Base-by-base conservation (phyloP, 2,888 invertebrate genomes). In the Pedicia rivosa region DNA sequence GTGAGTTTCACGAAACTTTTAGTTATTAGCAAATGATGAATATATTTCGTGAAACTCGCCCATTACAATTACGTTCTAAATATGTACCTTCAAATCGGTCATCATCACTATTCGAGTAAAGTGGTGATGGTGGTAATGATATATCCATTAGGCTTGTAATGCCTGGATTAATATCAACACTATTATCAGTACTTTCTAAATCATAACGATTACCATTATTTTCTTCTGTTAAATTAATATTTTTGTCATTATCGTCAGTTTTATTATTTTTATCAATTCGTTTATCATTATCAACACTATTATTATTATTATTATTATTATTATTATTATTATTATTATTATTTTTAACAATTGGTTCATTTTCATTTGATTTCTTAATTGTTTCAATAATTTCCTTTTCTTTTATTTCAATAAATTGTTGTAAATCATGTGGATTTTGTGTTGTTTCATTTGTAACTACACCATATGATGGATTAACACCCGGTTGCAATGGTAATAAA, bases 401-500 rank as follows among this genome's bases (percentile, higher is more conserved):
- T n/a, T n/a, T n/a, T n/a, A n/a, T n/a, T n/a, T n/a, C n/a, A n/a
- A n/a, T n/a, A n/a, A n/a, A n/a, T n/a, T n/a, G n/a, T n/a, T n/a
- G n/a, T n/a, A n/a, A n/a, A n/a, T n/a, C n/a, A n/a, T n/a, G n/a
- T n/a, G n/a, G n/a, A n/a, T n/a, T n/a, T n/a, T n/a, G n/a, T n/a
- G n/a, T n/a, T n/a, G n/a, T n/a, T n/a, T n/a, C n/a, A n/a, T n/a
- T 13, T 29, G 50, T 48, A 5, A 56, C 43, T 32, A 54, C 43
- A 40, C 56, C 55, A 28, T 51, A 54, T 5, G 46, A 38, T n/a
- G 48, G 49, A 24, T 43, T 45, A 12, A 44, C 37, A 9, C 49
- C 47, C 12, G 79, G 75, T 47, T 80, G 65, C 29, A 78, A 55
- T 13, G 79, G 78, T 46, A 83, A 61, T 50, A 78, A 68, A 5